phyloP scores from a whole-genome alignment of 2,113 vertebrate genomes.

The Indicator maculatus region DNA sequence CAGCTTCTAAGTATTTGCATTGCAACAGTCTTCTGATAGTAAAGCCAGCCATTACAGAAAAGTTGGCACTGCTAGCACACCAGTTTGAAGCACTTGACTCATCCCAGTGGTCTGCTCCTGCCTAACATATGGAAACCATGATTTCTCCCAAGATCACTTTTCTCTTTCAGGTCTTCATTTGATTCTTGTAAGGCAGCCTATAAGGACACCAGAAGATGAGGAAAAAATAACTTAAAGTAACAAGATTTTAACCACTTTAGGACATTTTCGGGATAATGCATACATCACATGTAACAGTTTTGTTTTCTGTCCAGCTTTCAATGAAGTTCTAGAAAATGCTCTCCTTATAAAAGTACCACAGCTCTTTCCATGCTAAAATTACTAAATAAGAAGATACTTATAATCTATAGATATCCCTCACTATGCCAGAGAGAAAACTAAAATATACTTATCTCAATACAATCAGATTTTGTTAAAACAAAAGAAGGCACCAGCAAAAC shows the following conservation, averaged over 20 bases:
- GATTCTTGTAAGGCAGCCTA: not conserved
- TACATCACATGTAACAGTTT: not conserved
- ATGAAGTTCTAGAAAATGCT: not conserved
- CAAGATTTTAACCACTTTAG: not conserved
- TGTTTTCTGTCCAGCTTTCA: not conserved
- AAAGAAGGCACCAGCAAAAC: too few species aligned
- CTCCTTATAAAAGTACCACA: not conserved
- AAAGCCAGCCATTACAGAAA: not conserved
- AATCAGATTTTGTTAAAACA: not conserved
- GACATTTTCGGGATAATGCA: not conserved
- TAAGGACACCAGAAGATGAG: not conserved
- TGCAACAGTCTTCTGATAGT: fast-evolving
- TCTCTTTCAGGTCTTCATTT: not conserved
- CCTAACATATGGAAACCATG: not conserved
- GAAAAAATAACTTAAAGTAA: not conserved
- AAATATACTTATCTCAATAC: not conserved
- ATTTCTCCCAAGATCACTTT: not conserved
- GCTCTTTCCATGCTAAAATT: not conserved
- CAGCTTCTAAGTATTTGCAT: not conserved
- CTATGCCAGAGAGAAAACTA: not conserved
- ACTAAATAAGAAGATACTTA: not conserved
- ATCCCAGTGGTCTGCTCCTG: not conserved
- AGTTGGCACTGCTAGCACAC: not conserved
- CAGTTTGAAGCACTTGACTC: not conserved
- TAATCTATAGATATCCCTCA: not conserved